phyloP scores from a whole-genome alignment of 2,888 invertebrate genomes.

The Parnassius smintheus region DNA sequence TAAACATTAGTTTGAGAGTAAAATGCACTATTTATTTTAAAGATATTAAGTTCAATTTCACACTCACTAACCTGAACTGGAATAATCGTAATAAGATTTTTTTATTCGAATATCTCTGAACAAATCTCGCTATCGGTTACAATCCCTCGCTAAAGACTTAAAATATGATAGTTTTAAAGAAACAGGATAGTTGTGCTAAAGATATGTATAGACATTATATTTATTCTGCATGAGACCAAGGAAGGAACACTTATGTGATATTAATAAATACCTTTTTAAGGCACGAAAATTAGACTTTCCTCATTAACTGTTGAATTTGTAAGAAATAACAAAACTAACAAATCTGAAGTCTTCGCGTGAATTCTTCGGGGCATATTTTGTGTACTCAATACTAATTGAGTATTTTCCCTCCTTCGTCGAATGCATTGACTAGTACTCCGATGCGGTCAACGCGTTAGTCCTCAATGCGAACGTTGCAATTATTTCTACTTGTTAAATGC shows the following conservation, averaged over 20 bases:
- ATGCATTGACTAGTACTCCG: constrained; percentile 20
- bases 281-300: no score
- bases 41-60: not conserved
- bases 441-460: constrained; percentile 10
- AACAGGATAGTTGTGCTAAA: constrained; percentile 14
- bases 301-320: no score
- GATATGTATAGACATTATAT: constrained; percentile 13
- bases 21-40: not conserved
- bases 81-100: constrained; percentile 11
- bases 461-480: constrained; percentile 6
- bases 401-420: constrained; percentile 15
- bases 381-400: no score
- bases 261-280: no score
- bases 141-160: not conserved
- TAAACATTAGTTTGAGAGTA: no score
- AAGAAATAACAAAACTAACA: no score
- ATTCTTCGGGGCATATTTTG: no score
- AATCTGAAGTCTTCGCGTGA: no score
- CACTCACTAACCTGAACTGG: constrained; percentile 10
- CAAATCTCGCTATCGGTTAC: not conserved
- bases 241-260: constrained; percentile 9
- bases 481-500: constrained; percentile 22
- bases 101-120: not conserved
- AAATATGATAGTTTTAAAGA: constrained; percentile 1
- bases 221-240: constrained; percentile 14